These are phyloP conservation scores for Eptesicus fuscus DNA, from an alignment of 2,113 vertebrate genomes.

Conservation along the genomic window DNA sequence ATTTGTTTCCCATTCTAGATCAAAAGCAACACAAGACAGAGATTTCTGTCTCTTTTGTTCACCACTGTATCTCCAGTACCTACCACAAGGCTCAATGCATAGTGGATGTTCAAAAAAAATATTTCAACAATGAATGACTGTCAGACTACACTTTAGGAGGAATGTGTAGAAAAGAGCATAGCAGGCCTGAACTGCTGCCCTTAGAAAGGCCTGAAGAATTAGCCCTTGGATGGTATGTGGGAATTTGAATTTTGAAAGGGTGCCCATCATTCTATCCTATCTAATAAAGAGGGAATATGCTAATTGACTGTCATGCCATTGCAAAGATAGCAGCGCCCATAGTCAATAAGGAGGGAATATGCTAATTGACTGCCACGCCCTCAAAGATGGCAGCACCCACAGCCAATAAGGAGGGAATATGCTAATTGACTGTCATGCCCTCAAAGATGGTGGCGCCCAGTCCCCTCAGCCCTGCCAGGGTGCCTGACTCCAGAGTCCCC, in stretches of 20 bases:
- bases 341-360: too few relatives aligned
- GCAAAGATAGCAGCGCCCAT: too few relatives aligned
- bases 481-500: too few relatives aligned
- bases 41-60: neutral
- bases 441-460: too few relatives aligned
- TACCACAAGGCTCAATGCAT: neutral
- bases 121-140: neutral
- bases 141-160: neutral
- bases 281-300: too few relatives aligned
- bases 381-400: too few relatives aligned
- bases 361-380: too few relatives aligned
- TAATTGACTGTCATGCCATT: too few relatives aligned
- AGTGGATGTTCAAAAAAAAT: neutral
- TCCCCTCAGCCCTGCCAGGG: too few relatives aligned
- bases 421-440: too few relatives aligned
- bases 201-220: neutral
- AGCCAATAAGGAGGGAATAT: too few relatives aligned
- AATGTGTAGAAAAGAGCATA: neutral
- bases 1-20: neutral
- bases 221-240: neutral
- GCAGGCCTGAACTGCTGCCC: neutral
- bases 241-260: neutral
- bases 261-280: neutral
- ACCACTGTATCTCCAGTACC: neutral
- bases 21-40: neutral